Base-by-base conservation (phyloP, 1,140 invertebrate species). In the Zelostemma sp. region DNA sequence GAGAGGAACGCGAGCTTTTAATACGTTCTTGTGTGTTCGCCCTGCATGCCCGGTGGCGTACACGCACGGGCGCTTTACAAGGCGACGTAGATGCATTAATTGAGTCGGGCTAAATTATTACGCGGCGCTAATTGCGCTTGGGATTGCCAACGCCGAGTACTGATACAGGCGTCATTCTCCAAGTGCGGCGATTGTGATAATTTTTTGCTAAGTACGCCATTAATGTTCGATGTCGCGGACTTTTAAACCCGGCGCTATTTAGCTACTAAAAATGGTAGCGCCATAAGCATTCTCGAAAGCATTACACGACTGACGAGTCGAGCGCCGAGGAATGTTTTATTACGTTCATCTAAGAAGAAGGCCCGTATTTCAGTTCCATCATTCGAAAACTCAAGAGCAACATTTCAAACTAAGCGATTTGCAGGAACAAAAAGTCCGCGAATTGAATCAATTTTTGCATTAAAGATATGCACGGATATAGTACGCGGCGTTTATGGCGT, bases 21-120 rank as follows among this genome's bases (percentile, higher is more conserved):
- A 70, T 74, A 70, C 64, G 56, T 54, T 57, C 33, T 60, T 63
- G 28, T 54, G 58, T 50, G 51, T 59, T 57, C 51, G 58, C 54
- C 54, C 33, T 53, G 59, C 67, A 55, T 46, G 61, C 70, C 66
- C 56, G 41, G 33, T 58, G 50, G 56, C 43, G 38, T 57, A 45
- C 49, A 45, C 56, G 56, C 59, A 62, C 53, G 28, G 49, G 55
- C 57, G 40, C 51, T 54, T 69, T 69, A 62, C 54, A 66, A 63
- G 40, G 38, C 64, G 58, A 73, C 65, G 61, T 67, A 53, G 75
- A 80, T 77, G 73, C 78, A 79, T 82, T 82, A 83, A 80, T 81
- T 76, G 80, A 80, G 78, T 72, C 60, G 61, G 71, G 76, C 75
- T 82, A 80, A 83, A 81, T 83, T 83, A 83, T 83, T 78, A 75